A percentile compares a stretch with the other conserved stretches of the same genome.
phyloP scores from a whole-genome alignment of 2,113 vertebrate genomes.

The Glaucomys volans region DNA sequence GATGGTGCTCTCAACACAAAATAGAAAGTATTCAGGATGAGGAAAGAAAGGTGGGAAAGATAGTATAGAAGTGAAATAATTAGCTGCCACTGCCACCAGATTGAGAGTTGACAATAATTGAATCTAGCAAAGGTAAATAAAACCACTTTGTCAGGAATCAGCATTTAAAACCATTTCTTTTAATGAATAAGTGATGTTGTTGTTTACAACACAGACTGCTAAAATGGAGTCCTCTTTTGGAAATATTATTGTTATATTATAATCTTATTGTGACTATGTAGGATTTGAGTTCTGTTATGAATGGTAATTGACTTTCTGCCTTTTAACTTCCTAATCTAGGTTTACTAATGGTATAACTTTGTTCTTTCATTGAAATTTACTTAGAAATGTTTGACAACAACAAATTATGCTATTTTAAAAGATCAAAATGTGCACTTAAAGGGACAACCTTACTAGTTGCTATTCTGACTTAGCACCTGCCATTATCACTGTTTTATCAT shows the following conservation, averaged over 20 bases:
- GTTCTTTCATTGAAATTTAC: slow-evolving; percentile 26
- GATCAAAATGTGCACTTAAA: neutral
- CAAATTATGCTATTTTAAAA: neutral
- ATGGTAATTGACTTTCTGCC: neutral
- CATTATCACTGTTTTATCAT: neutral
- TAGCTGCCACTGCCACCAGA: neutral
- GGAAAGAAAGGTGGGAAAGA: neutral
- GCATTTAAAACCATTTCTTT: neutral
- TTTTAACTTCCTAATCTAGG: neutral
- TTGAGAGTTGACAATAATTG: neutral
- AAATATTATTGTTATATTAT: neutral
- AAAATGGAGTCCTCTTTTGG: neutral
- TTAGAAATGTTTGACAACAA: neutral
- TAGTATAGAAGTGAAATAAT: neutral
- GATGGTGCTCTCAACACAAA: neutral
- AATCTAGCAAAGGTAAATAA: neutral
- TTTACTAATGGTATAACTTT: neutral
- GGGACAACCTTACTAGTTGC: neutral
- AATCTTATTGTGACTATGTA: neutral
- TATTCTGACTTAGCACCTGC: neutral
- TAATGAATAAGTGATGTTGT: neutral
- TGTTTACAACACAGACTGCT: neutral
- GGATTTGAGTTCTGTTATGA: neutral
- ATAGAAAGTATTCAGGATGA: neutral
- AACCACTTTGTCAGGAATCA: neutral